Base-by-base conservation (phyloP, 2,113 vertebrate genomes). In the Ptilorrhoa leucosticta region DNA sequence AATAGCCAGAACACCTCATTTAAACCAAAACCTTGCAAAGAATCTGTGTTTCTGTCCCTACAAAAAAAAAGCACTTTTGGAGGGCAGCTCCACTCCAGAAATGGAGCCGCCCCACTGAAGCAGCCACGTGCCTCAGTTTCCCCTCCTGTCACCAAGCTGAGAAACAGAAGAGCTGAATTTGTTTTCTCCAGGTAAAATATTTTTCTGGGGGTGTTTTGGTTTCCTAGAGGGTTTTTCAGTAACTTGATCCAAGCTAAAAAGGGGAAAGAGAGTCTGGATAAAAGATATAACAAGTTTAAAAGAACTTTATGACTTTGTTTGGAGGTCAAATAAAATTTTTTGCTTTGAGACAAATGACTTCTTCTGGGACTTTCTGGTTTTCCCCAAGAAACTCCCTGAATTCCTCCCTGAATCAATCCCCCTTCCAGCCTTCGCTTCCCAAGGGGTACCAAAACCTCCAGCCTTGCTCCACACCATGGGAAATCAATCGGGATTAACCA, bases 361-460 rank as follows among this genome's bases (percentile, higher is more conserved):
- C 47, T 65, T 53, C 53, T 26, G 31, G 37, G 28, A 73, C 61
- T 70, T 83, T 28, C 60, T 66, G n/a, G 5, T 54, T 87, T 73
- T 12, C 35, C 47, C 27, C 23, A 19, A 45, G 64, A 73, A 94
- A 80, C 11, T 65, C 31, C 64, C 45, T 51, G 40, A 42, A 69
- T 47, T 47, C 39, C 26, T 58, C 26, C 10, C 28, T 16, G 37
- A 50, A 75, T n/a, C 60, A 19, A 63, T 19, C 39, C 13, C 9
- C 4, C 33, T 45, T 57, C 1, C 2, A 79, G 28, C 13, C 13
- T 66, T 40, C 0, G 0, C 50, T 51, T 70, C 23, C n/a, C 45
- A 47, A 11, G 8, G 1, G 0, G 9, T 47, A 50, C 79, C 40
- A 13, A 61, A 83, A 37, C 28, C 54, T 92, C 61, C 65, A 8